Percentiles rank a stretch among this genome's conserved stretches.
phyloP scores from a whole-genome alignment of 2,888 invertebrate genomes.

The Pseudeuparius sepicola region DNA sequence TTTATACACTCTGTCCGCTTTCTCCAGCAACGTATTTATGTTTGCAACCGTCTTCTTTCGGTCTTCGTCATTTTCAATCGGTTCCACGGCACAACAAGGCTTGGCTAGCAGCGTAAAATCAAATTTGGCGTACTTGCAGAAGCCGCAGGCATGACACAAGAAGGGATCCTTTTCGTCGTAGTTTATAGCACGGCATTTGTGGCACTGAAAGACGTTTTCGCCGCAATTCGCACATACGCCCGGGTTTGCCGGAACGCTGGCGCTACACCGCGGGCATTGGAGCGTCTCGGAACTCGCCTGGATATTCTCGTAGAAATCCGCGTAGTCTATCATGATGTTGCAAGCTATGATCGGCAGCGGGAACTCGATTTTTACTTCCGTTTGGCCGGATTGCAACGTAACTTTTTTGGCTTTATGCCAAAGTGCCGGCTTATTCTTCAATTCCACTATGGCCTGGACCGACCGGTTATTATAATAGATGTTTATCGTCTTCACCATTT shows the following conservation, averaged over 20 bases:
- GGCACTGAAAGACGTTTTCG: slow-evolving; percentile 98
- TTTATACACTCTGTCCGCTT: slow-evolving; percentile 89
- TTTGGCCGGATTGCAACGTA: slow-evolving; percentile 80
- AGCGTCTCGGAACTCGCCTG: slow-evolving; percentile 60
- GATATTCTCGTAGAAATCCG: slow-evolving; percentile 94
- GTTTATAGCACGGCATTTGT: slow-evolving; percentile 96
- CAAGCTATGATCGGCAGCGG: slow-evolving; percentile 95
- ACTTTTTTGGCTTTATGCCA: slow-evolving; percentile 97
- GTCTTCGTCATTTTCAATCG: slow-evolving; percentile 94
- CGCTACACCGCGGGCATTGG: slow-evolving; percentile 93
- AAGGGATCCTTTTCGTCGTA: slow-evolving; percentile 99
- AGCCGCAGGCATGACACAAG: slow-evolving; percentile 96
- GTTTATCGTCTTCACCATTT: slow-evolving; percentile 94
- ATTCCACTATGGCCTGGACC: slow-evolving; percentile 93
- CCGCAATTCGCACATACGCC: slow-evolving; percentile 96
- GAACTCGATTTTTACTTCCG: slow-evolving; percentile 94
- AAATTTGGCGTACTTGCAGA: slow-evolving; percentile 98
- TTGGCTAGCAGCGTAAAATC: slow-evolving; percentile 88
- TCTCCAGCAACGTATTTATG: slow-evolving; percentile 83
- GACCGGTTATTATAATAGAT: slow-evolving; percentile 94
- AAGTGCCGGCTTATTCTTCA: slow-evolving; percentile 89
- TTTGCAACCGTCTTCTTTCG: slow-evolving; percentile 87
- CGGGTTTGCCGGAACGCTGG: slow-evolving; percentile 93
- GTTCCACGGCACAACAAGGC: slow-evolving; percentile 93
- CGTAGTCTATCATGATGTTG: slow-evolving; percentile 96